These are phyloP conservation scores for Gracilinanus agilis DNA, from an alignment of 2,113 vertebrate genomes.

Conservation along the genomic window DNA sequence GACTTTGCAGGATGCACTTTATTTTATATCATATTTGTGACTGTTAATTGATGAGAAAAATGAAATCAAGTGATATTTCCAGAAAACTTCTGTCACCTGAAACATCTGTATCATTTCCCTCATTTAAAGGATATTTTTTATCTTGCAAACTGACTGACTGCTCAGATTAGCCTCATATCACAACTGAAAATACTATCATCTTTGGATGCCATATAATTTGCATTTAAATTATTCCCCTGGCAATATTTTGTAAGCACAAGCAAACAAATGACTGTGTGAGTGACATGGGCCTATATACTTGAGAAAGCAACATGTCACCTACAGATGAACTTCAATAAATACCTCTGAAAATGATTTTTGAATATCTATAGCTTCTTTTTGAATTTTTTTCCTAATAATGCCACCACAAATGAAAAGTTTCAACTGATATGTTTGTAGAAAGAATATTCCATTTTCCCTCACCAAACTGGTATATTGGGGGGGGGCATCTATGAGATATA, in stretches of 20 bases:
- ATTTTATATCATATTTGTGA: not conserved
- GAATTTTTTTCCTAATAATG: constrained; percentile 47
- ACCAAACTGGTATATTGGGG: not conserved
- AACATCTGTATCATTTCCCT: constrained; percentile 31
- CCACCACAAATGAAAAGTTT: constrained; percentile 2
- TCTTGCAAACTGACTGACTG: constrained; percentile 53
- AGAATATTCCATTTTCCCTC: not conserved
- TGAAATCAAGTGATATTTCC: constrained; percentile 36
- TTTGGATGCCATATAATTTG: constrained; percentile 57
- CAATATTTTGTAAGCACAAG: constrained; percentile 46
- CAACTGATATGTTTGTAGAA: constrained; percentile 7
- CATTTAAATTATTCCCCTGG: constrained; percentile 61
- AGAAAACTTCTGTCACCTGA: constrained; percentile 44
- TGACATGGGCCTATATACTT: constrained; percentile 29
- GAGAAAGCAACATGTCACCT: constrained; percentile 40
- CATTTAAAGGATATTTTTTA: constrained; percentile 55
- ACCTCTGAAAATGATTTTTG: constrained; percentile 51
- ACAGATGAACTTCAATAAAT: constrained; percentile 42
- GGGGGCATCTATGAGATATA: not conserved
- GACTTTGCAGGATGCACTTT: not conserved
- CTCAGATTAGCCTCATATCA: constrained; percentile 54
- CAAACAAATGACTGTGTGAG: constrained; percentile 58
- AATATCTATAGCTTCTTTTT: not conserved
- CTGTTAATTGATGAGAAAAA: constrained; percentile 55
- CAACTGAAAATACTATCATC: constrained; percentile 44